A percentile compares a stretch with the other conserved stretches of the same genome.
Evolutionary conservation across 2,888 invertebrate genomes (phyloP).

Genomic region (Lathronympha strigana): DNA sequence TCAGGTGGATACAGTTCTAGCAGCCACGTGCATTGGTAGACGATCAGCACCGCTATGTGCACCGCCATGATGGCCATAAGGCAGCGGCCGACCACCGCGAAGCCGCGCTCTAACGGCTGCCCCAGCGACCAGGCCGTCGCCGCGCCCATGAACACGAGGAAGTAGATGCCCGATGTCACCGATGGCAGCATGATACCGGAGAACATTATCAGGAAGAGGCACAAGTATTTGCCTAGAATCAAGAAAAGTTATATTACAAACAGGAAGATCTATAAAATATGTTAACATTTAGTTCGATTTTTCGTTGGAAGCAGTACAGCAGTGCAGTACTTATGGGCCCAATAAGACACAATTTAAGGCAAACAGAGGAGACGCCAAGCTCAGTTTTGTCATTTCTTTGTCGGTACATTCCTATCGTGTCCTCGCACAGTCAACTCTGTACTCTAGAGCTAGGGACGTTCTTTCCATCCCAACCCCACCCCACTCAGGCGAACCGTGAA

Average conservation of each 20-base stretch:
- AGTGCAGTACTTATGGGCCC: too few relatives aligned
- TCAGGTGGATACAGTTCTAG: slow-evolving; percentile 88
- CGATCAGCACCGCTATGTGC: slow-evolving; percentile 89
- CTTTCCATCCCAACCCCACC: too few relatives aligned
- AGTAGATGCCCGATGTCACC: slow-evolving; percentile 93
- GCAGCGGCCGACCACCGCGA: slow-evolving; percentile 88
- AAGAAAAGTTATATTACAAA: slow-evolving; percentile 34
- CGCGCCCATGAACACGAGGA: slow-evolving; percentile 91
- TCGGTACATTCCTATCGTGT: too few relatives aligned
- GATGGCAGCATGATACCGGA: slow-evolving; percentile 93
- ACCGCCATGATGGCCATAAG: slow-evolving; percentile 89
- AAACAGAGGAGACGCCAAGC: too few relatives aligned
- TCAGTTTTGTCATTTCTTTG: too few relatives aligned
- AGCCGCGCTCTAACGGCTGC: slow-evolving; percentile 89
- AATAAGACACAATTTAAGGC: not conserved
- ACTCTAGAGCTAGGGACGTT: too few relatives aligned
- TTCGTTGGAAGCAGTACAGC: too few relatives aligned
- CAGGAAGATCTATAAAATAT: too few relatives aligned
- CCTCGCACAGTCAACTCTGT: too few relatives aligned
- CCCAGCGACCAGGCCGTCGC: slow-evolving; percentile 95
- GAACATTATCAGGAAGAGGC: slow-evolving; percentile 87
- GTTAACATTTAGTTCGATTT: too few relatives aligned
- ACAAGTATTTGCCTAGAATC: slow-evolving; percentile 86
- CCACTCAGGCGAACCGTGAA: too few relatives aligned
- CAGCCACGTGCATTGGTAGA: slow-evolving; percentile 94